Conservation (phyloP, 2,113 vertebrate species). For the Acanthisitta chloris region DNA sequence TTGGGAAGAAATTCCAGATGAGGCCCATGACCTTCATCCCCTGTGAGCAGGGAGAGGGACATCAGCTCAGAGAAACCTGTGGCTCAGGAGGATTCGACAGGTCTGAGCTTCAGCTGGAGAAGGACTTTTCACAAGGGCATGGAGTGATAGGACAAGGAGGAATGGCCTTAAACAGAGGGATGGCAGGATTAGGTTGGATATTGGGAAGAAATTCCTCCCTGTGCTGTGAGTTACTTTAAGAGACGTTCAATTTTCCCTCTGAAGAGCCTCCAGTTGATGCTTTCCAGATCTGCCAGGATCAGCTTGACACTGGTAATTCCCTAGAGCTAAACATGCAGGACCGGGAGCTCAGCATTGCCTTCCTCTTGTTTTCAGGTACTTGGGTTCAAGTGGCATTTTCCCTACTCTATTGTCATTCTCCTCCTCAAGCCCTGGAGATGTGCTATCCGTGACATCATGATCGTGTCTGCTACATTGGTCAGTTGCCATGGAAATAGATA, state of each 20-base stretch:
- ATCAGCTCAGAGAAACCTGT: neutral
- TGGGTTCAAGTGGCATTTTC: neutral
- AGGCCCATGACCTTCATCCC: neutral
- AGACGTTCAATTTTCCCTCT: neutral
- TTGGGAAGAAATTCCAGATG: neutral
- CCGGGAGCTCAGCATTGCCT: neutral
- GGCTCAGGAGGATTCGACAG: neutral
- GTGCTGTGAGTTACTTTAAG: neutral
- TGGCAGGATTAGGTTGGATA: neutral
- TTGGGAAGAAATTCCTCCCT: neutral
- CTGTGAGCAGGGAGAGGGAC: neutral
- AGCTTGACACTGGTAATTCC: neutral
- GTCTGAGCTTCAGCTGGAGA: neutral
- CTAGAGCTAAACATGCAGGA: neutral
- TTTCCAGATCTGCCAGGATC: neutral
- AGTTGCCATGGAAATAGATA: constrained; percentile 60
- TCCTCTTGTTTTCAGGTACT: neutral
- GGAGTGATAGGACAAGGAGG: neutral
- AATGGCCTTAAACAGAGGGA: neutral
- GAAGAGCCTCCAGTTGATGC: neutral
- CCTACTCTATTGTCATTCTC: neutral
- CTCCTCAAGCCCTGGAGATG: neutral
- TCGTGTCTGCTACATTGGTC: constrained; percentile 43
- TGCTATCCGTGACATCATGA: constrained; percentile 12
- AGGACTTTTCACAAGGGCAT: neutral